Conservation (phyloP, 2,113 vertebrate species). For the Neodon shergylaensis region DNA sequence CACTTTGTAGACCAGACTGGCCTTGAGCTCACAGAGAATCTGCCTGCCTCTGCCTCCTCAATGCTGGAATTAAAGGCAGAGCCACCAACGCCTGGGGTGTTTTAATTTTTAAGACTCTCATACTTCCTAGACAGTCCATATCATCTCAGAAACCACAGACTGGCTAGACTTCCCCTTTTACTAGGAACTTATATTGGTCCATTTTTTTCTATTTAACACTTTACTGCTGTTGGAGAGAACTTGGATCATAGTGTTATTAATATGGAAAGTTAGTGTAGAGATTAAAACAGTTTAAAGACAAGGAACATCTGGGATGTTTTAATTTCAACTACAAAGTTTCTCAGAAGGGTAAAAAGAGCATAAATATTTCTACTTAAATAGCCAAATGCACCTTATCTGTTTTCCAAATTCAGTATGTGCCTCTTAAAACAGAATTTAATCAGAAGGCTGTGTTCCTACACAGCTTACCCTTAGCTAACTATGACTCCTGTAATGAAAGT, state of each 20-base stretch:
- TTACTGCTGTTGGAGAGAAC: neutral
- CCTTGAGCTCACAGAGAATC: neutral
- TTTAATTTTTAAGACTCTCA: neutral
- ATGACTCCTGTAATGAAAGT: neutral
- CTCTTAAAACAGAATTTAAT: neutral
- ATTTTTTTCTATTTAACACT: neutral
- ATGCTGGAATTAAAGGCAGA: neutral
- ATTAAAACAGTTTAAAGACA: neutral
- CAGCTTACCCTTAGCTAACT: neutral
- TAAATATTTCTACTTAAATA: neutral
- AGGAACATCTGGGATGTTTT: neutral
- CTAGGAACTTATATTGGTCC: neutral
- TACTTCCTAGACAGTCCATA: neutral
- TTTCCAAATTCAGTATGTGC: neutral
- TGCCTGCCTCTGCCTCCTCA: neutral
- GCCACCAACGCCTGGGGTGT: neutral
- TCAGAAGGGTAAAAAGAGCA: neutral
- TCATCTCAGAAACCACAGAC: neutral
- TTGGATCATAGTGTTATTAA: neutral
- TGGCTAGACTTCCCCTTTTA: neutral
- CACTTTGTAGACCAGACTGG: neutral
- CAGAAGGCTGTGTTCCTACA: neutral
- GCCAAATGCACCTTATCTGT: neutral
- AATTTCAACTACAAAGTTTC: constrained; percentile 15
- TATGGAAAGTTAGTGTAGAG: neutral